Evolutionary conservation across 2,113 vertebrate species (phyloP), one percentile per base, ranked within the genome.

Genomic region (Elgaria multicarinata): DNA sequence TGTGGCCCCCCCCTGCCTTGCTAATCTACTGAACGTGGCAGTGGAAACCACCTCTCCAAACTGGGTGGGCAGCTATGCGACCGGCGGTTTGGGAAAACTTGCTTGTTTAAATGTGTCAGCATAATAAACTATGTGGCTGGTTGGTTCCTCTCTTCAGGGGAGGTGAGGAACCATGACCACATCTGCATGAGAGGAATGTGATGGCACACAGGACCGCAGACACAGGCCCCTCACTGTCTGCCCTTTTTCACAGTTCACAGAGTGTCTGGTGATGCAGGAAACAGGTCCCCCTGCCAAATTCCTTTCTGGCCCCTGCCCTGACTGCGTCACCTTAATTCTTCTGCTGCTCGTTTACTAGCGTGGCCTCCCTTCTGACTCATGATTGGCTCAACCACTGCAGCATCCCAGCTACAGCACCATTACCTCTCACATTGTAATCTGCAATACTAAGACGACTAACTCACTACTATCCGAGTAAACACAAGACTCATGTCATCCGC

Each of bases 141-240:
- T 62, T 12, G 1, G 16, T 33, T 76, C 53, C 64, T 69, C 67
- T 85, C 64, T 1, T 0, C 28, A 24, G 31, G 46, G 16, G 0
- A 0, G 31, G 50, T 31, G 0, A 1, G 18, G 58, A 62, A 50
- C 4, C 0, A 42, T 0, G 46, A 13, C n/a, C 62, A 1, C 55
- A n/a, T 86, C 66, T 44, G 44, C 6, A 8, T 8, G n/a, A n/a
- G 36, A 83, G 50, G 55, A 84, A 18, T 81, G 62, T 3, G 28
- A 76, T 46, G 75, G 64, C 39, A 77, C 46, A 58, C 16, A 76
- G 44, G 42, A n/a, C n/a, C 42, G 50, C 66, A 69, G 42, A 79
- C 31, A 53, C 1, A 3, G 1, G 72, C 0, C 0, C 6, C 33
- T n/a, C 72, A 8, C 50, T 3, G 46, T 1, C 80, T 0, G 0